Evolutionary conservation across 2,797 vertebrate genomes (phyloP).

Genomic region (Dromococcyx pavoninus): DNA sequence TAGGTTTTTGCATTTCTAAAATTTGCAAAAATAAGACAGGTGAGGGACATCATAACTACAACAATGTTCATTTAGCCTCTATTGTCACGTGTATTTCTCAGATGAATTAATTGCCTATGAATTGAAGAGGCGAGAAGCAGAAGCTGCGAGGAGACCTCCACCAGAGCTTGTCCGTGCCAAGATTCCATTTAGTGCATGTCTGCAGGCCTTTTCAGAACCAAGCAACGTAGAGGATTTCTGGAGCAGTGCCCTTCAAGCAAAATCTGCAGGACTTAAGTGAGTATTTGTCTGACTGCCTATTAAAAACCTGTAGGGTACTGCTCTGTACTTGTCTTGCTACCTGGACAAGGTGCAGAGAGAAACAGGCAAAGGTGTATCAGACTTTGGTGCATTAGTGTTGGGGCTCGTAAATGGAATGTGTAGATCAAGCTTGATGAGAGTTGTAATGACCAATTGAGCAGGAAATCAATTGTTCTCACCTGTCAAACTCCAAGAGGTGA

Average conservation of each 20-base stretch:
- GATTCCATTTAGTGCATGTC: slow-evolving; percentile 93
- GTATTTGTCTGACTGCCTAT: slow-evolving; percentile 50
- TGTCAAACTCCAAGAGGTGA: not conserved
- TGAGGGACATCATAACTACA: not conserved
- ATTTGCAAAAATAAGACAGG: not conserved
- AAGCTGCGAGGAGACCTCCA: slow-evolving; percentile 84
- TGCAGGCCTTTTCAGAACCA: slow-evolving; percentile 95
- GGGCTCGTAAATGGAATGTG: not conserved
- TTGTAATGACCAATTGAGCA: not conserved
- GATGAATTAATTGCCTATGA: slow-evolving; percentile 95
- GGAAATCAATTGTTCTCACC: not conserved
- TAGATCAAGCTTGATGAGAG: not conserved
- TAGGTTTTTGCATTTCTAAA: not conserved
- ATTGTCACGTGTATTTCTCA: slow-evolving; percentile 54
- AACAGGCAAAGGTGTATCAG: not conserved
- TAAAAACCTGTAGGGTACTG: not conserved
- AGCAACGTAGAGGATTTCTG: slow-evolving; percentile 96
- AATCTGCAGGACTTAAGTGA: slow-evolving; percentile 97
- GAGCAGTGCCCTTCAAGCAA: slow-evolving; percentile 98
- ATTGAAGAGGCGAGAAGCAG: slow-evolving; percentile 87
- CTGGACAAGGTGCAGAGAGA: not conserved
- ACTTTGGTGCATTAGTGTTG: not conserved
- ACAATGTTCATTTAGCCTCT: slow-evolving; percentile 9
- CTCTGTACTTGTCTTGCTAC: not conserved
- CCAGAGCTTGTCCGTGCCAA: slow-evolving; percentile 91